Evolutionary conservation across 2,113 vertebrate species (phyloP), one percentile per base, ranked within the genome.

Genomic region (Phylloscopus trochiloides): DNA sequence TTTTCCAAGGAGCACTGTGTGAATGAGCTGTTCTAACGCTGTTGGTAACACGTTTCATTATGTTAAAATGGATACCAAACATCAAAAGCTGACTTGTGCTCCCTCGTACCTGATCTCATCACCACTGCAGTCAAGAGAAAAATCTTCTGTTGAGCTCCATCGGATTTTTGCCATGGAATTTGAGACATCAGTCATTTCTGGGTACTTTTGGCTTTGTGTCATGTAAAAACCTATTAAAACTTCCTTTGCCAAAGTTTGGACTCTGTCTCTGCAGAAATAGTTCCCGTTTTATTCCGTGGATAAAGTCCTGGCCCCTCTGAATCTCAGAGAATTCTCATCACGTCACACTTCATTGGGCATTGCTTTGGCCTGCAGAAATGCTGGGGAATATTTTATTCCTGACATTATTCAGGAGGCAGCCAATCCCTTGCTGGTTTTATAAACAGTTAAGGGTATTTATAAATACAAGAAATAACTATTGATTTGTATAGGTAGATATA

Each of bases 201-300:
- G 93, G 83, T 93, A 52, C 76, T 95, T 92, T 48, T 93, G 96
- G 94, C 93, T 92, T 88, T 90, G 55, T 96, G 67, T 94, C 88
- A 83, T 93, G 75, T 86, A 93, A 88, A 93, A 88, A 90, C 86
- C 93, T 92, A 96, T 96, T 97, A 94, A 94, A 94, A 86, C 75
- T 94, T 83, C 92, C 86, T 92, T 86, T 92, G 92, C 96, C 92
- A 96, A 52, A 65, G 82, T 90, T 94, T 96, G 88, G 94, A 70
- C 59, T 93, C 77, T 83, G 66, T 94, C 78, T 95, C 62, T 96
- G 93, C 63, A 96, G 90, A 86, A 96, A 48, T 78, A 90, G 79
- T 92, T 96, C 81, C 81, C 14, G 10, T 62, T 96, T 95, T 80
- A 77, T 94, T 95, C 75, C 15, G 7, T 0, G 71, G 71, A 86